These are phyloP conservation scores for Crotalus helleri DNA, from an alignment of 2,113 vertebrate species.

Conservation along the genomic window DNA sequence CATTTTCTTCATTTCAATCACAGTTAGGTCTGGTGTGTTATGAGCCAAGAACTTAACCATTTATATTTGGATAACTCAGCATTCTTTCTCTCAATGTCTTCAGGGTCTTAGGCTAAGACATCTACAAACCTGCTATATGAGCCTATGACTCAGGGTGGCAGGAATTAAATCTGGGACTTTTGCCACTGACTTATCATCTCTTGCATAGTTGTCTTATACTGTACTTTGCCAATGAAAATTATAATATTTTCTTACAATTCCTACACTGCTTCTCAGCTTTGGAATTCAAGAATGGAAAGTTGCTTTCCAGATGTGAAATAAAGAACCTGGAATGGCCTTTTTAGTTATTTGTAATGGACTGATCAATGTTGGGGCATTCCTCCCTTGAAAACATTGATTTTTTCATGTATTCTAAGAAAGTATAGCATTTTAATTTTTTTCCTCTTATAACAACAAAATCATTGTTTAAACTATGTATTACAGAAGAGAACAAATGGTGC, in stretches of 20 bases:
- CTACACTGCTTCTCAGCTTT: not conserved
- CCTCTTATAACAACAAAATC: not conserved
- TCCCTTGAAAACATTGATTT: not conserved
- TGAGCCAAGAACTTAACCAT: not conserved
- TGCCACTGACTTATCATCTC: not conserved
- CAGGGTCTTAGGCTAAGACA: not conserved
- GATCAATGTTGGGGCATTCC: not conserved
- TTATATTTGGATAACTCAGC: not conserved
- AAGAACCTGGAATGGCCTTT: not conserved
- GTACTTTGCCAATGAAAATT: not conserved
- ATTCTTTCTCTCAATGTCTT: not conserved
- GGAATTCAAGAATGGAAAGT: not conserved
- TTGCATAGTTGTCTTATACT: not conserved
- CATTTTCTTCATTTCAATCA: not conserved
- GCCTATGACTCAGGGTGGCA: not conserved
- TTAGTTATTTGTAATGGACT: not conserved
- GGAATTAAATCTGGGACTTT: not conserved
- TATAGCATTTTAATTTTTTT: not conserved
- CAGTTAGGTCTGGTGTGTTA: not conserved
- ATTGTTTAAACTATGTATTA: conserved; percentile 51
- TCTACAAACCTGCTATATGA: not conserved
- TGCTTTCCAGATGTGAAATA: not conserved
- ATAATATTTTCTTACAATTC: not conserved
- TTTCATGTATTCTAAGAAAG: conserved; percentile 13
- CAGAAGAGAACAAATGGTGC: conserved; percentile 96